phyloP scores from a whole-genome alignment of 2,888 invertebrate genomes.

The Hesperia comma region DNA sequence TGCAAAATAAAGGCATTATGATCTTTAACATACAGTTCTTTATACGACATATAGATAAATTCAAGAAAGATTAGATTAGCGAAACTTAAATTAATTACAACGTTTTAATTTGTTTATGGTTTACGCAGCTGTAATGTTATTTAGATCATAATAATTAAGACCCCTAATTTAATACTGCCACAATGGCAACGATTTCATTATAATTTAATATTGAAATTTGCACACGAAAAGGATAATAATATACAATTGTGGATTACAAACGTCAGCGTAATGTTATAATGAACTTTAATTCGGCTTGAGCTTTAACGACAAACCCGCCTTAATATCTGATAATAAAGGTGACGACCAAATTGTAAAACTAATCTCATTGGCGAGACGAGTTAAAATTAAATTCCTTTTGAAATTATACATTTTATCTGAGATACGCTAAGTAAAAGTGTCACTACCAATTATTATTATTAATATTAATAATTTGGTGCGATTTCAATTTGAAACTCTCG shows the following conservation, averaged over 20 bases:
- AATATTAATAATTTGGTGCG: no score
- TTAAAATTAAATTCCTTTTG: not conserved
- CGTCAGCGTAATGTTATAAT: conserved; percentile 39
- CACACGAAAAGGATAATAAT: not conserved
- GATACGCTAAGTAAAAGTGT: not conserved
- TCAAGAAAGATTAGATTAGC: no score
- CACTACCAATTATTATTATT: no score
- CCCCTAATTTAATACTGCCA: not conserved
- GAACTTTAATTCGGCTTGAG: conserved; percentile 45
- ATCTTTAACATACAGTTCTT: no score
- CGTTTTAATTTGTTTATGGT: no score
- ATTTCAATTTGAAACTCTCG: no score
- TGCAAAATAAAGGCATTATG: no score
- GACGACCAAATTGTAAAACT: conserved; percentile 21
- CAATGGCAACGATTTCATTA: not conserved
- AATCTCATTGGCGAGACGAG: conserved; percentile 12
- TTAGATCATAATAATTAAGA: no score
- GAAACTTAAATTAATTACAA: no score
- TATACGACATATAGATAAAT: no score
- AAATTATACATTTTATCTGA: not conserved
- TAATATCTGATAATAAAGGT: conserved; percentile 38
- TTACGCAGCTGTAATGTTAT: no score
- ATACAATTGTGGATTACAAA: conserved; percentile 43
- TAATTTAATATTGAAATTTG: not conserved
- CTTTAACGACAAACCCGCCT: conserved; percentile 34